Base-by-base conservation (phyloP, 2,797 vertebrate genomes). In the Cirrhinus molitorella region DNA sequence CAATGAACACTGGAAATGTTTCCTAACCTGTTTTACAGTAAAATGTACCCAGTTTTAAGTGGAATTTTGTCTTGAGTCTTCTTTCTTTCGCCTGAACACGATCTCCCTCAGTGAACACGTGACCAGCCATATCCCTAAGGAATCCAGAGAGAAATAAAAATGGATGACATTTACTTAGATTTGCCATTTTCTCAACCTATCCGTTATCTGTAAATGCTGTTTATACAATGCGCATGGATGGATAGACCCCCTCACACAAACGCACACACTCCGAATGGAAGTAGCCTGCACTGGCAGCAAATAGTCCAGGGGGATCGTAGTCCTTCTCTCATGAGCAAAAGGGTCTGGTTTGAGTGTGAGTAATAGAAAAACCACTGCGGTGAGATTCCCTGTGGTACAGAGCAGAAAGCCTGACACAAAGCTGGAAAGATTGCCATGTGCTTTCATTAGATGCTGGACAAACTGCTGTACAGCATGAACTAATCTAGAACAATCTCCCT, bases 21-120 rank as follows among this genome's bases (percentile, higher is more conserved):
- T 94, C 86, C 86, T 88, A 90, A 86, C 61, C 71, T 51, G 88
- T 90, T 91, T 90, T 88, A 70, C 85, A 94, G 79, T 94, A 93
- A 94, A 92, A 83, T 31, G 70, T 88, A 77, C 75, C 81, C 79
- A 88, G 84, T 89, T 91, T 88, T 49, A 87, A 90, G 77, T 78
- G 80, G 49, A 28, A 28, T 47, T 72, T 70, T 86, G 75, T 90
- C 63, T 77, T 65, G 85, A 67, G 82, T 88, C 79, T 47, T 40
- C 81, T 83, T 81, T 86, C 17, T 34, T n/a, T 34, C 12, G 4
- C 7, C 10, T 55, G 19, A 71, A 47, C 1, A 7, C 0, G 3
- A 40, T 67, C 40, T 53, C 47, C 45, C 19, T 34, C 45, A 47
- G 23, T 10, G 34, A 73, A 43, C 66, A 21, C 67, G 19, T 63